Conservation (phyloP, 2,113 vertebrate species). For the Gymnarchus niloticus region DNA sequence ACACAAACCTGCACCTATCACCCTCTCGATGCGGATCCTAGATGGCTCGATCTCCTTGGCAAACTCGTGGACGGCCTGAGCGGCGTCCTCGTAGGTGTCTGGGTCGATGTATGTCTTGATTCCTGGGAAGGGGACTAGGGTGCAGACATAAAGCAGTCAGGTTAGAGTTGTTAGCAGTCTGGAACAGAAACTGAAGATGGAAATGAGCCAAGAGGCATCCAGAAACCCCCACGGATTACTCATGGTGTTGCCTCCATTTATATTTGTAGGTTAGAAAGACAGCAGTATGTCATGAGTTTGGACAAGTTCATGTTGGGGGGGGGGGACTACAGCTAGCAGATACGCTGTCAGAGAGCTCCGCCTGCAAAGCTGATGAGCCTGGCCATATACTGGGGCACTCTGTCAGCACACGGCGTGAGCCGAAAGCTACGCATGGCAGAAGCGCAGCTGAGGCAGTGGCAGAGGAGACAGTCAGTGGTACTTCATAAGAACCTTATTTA, state of each 20-base stretch:
- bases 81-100: slow-evolving; percentile 92
- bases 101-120: slow-evolving; percentile 97
- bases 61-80: slow-evolving; percentile 93
- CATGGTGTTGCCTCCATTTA: not conserved
- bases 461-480: not conserved
- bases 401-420: slow-evolving; percentile 7
- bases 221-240: not conserved
- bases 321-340: not conserved
- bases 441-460: not conserved
- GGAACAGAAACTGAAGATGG: not conserved
- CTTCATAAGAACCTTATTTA: not conserved
- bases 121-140: slow-evolving; percentile 81
- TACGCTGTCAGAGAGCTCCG: not conserved
- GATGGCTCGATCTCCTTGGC: slow-evolving; percentile 95
- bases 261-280: not conserved
- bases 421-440: not conserved
- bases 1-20: slow-evolving; percentile 85
- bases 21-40: slow-evolving; percentile 93
- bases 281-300: not conserved
- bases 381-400: not conserved
- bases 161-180: too few relatives aligned
- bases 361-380: not conserved
- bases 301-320: not conserved
- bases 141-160: slow-evolving; percentile 28
- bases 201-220: not conserved